Evolutionary conservation across 2,888 invertebrate genomes (phyloP).

Genomic region (Zhuqinia jingwanae): DNA sequence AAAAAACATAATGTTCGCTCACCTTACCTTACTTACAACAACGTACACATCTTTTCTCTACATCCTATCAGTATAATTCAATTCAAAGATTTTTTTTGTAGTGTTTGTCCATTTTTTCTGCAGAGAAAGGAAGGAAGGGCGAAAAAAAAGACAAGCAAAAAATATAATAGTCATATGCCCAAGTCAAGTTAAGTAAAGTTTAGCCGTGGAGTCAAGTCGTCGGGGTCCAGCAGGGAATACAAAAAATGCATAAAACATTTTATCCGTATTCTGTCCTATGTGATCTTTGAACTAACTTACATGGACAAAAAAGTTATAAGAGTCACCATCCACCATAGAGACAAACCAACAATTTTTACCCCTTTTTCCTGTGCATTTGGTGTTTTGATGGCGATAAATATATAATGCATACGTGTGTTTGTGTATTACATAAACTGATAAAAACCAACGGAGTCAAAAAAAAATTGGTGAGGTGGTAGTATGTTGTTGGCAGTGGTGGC

Average conservation of each 20-base stretch:
- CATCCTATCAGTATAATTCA: slow-evolving; percentile 6
- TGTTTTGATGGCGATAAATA: slow-evolving; percentile 12
- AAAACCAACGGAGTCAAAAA: slow-evolving; percentile 49
- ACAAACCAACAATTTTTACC: neutral
- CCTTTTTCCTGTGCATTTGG: neutral
- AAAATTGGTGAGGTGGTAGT: slow-evolving; percentile 6
- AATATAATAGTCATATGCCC: too few species aligned
- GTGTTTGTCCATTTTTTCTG: slow-evolving; percentile 5
- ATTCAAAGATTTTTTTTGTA: slow-evolving; percentile 8
- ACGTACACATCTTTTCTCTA: slow-evolving; percentile 6
- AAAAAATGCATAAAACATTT: too few species aligned
- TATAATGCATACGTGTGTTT: slow-evolving; percentile 23
- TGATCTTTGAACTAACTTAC: neutral
- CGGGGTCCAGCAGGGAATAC: too few species aligned
- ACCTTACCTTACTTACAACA: neutral
- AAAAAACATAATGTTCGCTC: too few species aligned
- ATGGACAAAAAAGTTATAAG: neutral
- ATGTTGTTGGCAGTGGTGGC: neutral
- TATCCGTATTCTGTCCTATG: neutral
- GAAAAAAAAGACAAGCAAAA: too few species aligned
- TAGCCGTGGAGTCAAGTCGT: too few species aligned
- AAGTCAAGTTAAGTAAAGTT: too few species aligned
- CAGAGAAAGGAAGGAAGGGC: slow-evolving; percentile 1
- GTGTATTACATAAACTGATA: neutral
- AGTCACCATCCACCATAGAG: too few species aligned